Conservation (phyloP, 2,113 vertebrate genomes). For the Aegypius monachus region DNA sequence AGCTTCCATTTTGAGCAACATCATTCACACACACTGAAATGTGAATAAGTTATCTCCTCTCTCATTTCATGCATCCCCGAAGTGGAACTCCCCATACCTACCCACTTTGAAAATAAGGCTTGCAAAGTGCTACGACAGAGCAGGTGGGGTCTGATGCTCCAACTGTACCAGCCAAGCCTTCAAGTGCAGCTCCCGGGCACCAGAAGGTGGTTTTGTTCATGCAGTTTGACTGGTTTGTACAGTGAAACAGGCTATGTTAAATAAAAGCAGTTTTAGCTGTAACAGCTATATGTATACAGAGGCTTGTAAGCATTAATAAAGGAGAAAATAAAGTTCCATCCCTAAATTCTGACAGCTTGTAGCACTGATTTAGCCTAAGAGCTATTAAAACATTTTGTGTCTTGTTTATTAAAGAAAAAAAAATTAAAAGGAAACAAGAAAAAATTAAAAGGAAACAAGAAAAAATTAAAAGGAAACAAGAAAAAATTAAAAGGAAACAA, state of each 20-base stretch:
- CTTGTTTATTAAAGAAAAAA: not conserved
- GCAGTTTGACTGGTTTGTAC: not conserved
- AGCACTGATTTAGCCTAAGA: not conserved
- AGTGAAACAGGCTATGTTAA: not conserved
- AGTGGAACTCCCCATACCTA: not conserved
- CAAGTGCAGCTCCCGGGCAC: not conserved
- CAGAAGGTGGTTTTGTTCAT: not conserved
- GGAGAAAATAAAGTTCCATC: not conserved
- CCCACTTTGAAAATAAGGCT: not conserved
- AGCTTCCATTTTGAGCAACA: not conserved
- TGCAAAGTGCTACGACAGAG: not conserved
- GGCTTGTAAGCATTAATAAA: not conserved
- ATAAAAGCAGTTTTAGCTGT: not conserved
- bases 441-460: too few species aligned
- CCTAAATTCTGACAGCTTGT: not conserved
- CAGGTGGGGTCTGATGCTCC: not conserved
- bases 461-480: too few species aligned
- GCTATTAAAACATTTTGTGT: not conserved
- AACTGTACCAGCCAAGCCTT: not conserved
- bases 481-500: too few species aligned
- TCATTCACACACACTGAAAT: not conserved
- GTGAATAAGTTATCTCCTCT: not conserved
- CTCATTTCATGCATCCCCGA: fast-evolving
- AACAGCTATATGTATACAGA: not conserved
- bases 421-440: too few species aligned